Percentiles rank a stretch among this genome's conserved stretches.
These are phyloP conservation scores for Ptilodon capucinus DNA, from an alignment of 2,888 invertebrate species.

Conservation along the genomic window DNA sequence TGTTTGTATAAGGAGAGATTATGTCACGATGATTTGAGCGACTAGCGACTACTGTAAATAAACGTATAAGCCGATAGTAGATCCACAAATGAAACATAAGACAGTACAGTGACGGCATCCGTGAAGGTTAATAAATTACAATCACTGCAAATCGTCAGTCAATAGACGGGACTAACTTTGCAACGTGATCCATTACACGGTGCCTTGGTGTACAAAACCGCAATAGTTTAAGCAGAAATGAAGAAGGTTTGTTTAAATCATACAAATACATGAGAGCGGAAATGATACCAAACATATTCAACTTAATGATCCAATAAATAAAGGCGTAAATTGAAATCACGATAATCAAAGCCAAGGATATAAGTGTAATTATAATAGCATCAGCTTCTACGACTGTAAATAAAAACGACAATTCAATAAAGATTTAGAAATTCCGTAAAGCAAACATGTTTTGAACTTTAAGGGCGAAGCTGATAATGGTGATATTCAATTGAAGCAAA, in stretches of 20 bases:
- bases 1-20: too few species aligned
- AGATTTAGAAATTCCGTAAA: constrained; percentile 2
- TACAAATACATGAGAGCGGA: too few species aligned
- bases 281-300: background rate
- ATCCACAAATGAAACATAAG: constrained; percentile 15
- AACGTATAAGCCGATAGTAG: too few species aligned
- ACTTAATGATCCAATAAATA: background rate
- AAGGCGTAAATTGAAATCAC: too few species aligned
- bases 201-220: constrained; percentile 40
- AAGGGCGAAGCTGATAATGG: constrained; percentile 11
- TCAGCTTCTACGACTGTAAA: background rate
- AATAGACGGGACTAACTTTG: constrained; percentile 56
- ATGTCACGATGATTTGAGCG: too few species aligned
- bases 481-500: constrained; percentile 12
- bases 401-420: background rate
- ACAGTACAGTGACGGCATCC: constrained; percentile 24
- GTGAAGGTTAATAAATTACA: constrained; percentile 59
- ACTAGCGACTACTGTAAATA: too few species aligned
- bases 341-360: constrained; percentile 11
- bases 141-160: constrained; percentile 48
- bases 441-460: constrained; percentile 16
- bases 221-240: too few species aligned
- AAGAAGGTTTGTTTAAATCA: too few species aligned
- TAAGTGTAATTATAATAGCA: background rate
- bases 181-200: constrained; percentile 41